phyloP scores from a whole-genome alignment of 2,797 vertebrate species.

The Stomatorhinus walkeri region DNA sequence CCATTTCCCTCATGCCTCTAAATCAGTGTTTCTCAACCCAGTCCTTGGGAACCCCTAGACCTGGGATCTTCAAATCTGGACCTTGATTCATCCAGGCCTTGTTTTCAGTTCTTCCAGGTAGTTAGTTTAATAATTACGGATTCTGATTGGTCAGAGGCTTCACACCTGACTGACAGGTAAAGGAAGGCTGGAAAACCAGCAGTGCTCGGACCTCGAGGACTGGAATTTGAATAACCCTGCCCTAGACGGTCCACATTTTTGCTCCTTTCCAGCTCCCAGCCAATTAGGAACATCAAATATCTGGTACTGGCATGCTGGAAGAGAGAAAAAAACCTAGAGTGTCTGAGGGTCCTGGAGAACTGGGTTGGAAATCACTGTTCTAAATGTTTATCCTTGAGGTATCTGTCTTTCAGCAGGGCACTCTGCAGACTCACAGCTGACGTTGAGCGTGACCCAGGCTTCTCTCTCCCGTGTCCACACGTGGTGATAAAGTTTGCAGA shows the following conservation, averaged over 20 bases:
- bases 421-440: constrained; percentile 13
- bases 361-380: neutral
- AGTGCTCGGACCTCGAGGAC: too few relatives aligned
- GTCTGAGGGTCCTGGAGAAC: neutral
- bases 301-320: neutral
- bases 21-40: neutral
- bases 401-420: neutral
- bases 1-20: neutral
- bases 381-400: neutral
- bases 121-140: too few relatives aligned
- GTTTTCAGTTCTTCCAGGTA: too few relatives aligned
- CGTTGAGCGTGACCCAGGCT: neutral
- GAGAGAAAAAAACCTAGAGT: neutral
- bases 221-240: too few relatives aligned
- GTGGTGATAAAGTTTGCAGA: neutral
- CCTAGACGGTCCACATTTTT: neutral
- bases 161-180: too few relatives aligned
- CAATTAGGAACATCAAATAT: neutral
- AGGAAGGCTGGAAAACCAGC: too few relatives aligned
- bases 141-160: too few relatives aligned
- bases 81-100: too few relatives aligned
- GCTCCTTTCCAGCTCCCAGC: neutral
- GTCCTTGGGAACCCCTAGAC: neutral
- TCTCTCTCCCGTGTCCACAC: neutral
- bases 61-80: too few relatives aligned